A percentile compares a stretch with the other conserved stretches of the same genome.
Conservation (phyloP, 2,113 vertebrate genomes). For the Eleginops maclovinus region DNA sequence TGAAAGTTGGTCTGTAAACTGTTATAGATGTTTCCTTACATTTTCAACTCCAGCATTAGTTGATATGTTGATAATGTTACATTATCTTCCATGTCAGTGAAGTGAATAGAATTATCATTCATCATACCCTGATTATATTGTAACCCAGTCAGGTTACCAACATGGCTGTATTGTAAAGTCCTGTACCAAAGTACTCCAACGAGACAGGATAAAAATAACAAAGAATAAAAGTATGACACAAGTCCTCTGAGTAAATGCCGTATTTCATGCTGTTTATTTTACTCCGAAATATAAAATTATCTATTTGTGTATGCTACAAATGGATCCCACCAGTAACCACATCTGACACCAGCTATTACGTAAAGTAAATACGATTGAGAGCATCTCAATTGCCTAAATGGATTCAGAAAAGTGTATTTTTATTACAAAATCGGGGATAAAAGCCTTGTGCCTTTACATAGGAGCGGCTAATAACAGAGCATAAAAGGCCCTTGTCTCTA, state of each 20-base stretch:
- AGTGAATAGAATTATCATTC: neutral
- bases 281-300: slow-evolving; percentile 25
- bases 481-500: neutral
- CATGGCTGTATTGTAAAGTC: neutral
- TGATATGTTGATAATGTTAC: no score
- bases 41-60: no score
- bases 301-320: slow-evolving; percentile 26
- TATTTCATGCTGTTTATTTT: slow-evolving; percentile 21
- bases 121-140: neutral
- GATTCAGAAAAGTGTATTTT: neutral
- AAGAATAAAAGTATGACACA: no score
- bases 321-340: slow-evolving; percentile 11
- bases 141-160: neutral
- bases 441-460: neutral
- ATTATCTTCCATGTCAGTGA: no score
- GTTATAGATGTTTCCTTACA: no score
- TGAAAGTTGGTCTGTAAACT: no score
- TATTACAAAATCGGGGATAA: slow-evolving; percentile 8
- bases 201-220: no score
- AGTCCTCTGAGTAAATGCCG: neutral
- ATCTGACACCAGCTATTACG: slow-evolving; percentile 43
- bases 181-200: neutral
- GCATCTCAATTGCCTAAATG: slow-evolving; percentile 20
- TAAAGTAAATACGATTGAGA: slow-evolving; percentile 4
- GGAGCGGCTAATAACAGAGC: slow-evolving; percentile 3